Evolutionary conservation across 2,113 vertebrate genomes (phyloP).

Genomic region (Chascanopsetta lugubris): DNA sequence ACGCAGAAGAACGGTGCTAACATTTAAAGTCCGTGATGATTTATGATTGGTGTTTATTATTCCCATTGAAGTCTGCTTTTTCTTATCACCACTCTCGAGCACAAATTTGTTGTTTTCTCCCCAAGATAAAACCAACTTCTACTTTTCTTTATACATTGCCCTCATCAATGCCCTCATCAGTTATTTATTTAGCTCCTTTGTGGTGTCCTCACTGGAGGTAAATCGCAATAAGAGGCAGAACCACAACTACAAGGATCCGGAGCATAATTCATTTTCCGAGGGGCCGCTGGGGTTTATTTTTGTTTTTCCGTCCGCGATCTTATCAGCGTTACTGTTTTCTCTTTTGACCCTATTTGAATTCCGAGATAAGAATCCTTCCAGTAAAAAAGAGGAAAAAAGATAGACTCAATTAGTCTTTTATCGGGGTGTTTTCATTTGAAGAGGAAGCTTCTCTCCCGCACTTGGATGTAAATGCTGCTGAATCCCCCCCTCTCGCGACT

Average conservation of each 20-base stretch:
- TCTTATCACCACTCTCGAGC: conserved; percentile 53
- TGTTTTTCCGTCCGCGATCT: conserved; percentile 54
- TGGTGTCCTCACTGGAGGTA: conserved; percentile 57
- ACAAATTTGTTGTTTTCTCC: conserved; percentile 52
- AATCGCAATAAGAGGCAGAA: conserved; percentile 66
- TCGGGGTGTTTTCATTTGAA: conserved; percentile 69
- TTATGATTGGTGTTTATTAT: conserved; percentile 69
- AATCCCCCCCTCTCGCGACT: conserved; percentile 44
- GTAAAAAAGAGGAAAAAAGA: conserved; percentile 66
- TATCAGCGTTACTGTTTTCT: conserved; percentile 66
- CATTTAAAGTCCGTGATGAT: conserved; percentile 65
- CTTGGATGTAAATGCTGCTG: conserved; percentile 46
- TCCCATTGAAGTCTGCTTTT: conserved; percentile 55
- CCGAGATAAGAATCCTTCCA: conserved; percentile 73
- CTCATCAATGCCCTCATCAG: conserved; percentile 68
- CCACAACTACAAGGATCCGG: conserved; percentile 56
- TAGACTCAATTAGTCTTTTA: conserved; percentile 79
- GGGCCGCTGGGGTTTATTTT: conserved; percentile 56
- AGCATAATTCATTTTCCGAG: conserved; percentile 62
- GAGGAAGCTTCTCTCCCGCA: conserved; percentile 68
- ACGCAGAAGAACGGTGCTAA: conserved; percentile 50
- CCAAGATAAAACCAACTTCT: conserved; percentile 72
- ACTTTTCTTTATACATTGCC: conserved; percentile 59
- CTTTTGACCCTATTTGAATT: conserved; percentile 78
- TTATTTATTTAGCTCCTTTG: conserved; percentile 72